Conservation (phyloP, 2,113 vertebrate genomes). For the Hippocampus guttulatus region DNA sequence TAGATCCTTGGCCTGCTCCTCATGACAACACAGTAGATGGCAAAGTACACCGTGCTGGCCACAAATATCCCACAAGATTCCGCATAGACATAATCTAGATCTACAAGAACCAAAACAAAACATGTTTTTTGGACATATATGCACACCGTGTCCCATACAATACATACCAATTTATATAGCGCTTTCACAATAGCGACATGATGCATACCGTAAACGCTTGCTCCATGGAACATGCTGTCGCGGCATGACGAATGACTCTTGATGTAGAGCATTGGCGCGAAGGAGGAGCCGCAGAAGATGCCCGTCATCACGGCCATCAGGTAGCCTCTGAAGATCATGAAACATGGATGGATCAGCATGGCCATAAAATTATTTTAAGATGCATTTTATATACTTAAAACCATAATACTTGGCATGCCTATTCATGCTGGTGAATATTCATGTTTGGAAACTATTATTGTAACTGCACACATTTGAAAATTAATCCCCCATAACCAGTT, state of each 20-base stretch:
- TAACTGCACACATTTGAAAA: neutral
- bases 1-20: slow-evolving; percentile 81
- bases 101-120: slow-evolving; percentile 57
- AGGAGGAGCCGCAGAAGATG: slow-evolving; percentile 79
- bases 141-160: neutral
- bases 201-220: slow-evolving; percentile 83
- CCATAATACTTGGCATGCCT: too few species aligned
- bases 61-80: slow-evolving; percentile 84
- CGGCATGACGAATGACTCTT: slow-evolving; percentile 79
- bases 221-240: slow-evolving; percentile 75
- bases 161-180: too few species aligned
- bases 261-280: slow-evolving; percentile 85
- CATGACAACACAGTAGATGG: slow-evolving; percentile 79
- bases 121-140: neutral
- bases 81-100: slow-evolving; percentile 86
- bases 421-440: neutral
- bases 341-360: neutral
- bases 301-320: slow-evolving; percentile 78
- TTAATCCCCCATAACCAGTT: neutral
- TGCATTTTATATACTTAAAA: too few species aligned
- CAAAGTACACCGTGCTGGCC: slow-evolving; percentile 82
- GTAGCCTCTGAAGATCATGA: slow-evolving; percentile 74
- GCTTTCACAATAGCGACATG: too few species aligned
- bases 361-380: neutral
- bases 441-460: neutral